phyloP scores from a whole-genome alignment of 2,797 vertebrate genomes.

The Darevskia nairensis region DNA sequence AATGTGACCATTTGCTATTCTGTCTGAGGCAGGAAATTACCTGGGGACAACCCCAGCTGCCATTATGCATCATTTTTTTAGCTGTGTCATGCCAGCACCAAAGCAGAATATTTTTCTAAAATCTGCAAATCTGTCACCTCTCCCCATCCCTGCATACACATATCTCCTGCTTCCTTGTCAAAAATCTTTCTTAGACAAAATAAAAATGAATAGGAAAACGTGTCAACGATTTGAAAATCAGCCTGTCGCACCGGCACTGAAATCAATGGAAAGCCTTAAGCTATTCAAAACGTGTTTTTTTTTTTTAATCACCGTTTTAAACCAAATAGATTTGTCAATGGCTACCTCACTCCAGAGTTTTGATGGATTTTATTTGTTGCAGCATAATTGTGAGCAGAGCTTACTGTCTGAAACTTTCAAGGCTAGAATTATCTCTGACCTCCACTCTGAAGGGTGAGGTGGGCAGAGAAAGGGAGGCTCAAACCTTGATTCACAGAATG shows the following conservation, averaged over 20 bases:
- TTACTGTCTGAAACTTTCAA: background rate
- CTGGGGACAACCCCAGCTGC: background rate
- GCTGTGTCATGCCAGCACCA: background rate
- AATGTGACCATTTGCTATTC: no score
- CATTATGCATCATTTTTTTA: background rate
- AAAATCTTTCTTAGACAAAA: background rate
- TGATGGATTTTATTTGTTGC: background rate
- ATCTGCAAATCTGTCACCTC: no score
- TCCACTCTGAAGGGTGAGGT: background rate
- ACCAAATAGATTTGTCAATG: background rate
- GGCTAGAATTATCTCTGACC: conserved; percentile 16
- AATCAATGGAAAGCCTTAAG: background rate
- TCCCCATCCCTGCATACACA: no score
- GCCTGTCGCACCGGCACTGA: background rate
- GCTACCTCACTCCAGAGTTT: background rate
- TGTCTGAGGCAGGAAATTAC: background rate
- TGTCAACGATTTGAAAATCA: background rate
- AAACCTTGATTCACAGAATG: conserved; percentile 24
- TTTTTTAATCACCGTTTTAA: background rate
- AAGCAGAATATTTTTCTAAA: background rate
- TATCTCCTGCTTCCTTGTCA: background rate
- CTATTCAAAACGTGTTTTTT: background rate
- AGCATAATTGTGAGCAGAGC: background rate
- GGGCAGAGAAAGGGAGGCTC: background rate
- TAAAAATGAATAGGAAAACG: background rate